Conservation (phyloP, 2,888 invertebrate species). For the Polymixis lichenea region DNA sequence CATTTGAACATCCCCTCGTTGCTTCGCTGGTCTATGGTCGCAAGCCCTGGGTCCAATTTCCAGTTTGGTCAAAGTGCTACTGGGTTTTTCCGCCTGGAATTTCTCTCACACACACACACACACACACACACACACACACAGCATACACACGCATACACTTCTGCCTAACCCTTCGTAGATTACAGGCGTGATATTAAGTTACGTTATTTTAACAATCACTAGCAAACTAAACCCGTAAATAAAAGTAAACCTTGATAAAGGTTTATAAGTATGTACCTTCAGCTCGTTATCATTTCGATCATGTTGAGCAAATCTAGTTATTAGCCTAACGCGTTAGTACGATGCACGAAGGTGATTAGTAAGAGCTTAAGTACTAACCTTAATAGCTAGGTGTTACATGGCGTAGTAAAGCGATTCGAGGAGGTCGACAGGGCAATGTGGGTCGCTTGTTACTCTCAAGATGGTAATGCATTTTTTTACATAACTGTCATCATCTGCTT, state of each 20-base stretch:
- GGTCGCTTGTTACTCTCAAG: slow-evolving; percentile 17
- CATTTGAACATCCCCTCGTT: too few relatives aligned
- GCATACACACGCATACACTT: too few relatives aligned
- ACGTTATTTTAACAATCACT: not conserved
- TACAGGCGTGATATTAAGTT: too few relatives aligned
- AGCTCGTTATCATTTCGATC: slow-evolving; percentile 50
- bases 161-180: too few relatives aligned
- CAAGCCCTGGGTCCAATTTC: too few relatives aligned
- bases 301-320: slow-evolving; percentile 55
- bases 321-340: slow-evolving; percentile 37
- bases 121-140: too few relatives aligned
- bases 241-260: not conserved
- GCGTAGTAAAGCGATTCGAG: not conserved
- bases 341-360: slow-evolving; percentile 53
- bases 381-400: slow-evolving; percentile 27
- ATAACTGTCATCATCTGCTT: too few relatives aligned
- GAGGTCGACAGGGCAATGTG: slow-evolving; percentile 16
- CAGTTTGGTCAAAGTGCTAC: too few relatives aligned
- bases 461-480: too few relatives aligned
- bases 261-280: not conserved
- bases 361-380: slow-evolving; percentile 23
- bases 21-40: too few relatives aligned
- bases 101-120: too few relatives aligned
- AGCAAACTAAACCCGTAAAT: not conserved
- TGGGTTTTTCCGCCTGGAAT: too few relatives aligned